These are phyloP conservation scores for Paedocypris micromegethes DNA, from an alignment of 2,797 vertebrate genomes.

Conservation along the genomic window DNA sequence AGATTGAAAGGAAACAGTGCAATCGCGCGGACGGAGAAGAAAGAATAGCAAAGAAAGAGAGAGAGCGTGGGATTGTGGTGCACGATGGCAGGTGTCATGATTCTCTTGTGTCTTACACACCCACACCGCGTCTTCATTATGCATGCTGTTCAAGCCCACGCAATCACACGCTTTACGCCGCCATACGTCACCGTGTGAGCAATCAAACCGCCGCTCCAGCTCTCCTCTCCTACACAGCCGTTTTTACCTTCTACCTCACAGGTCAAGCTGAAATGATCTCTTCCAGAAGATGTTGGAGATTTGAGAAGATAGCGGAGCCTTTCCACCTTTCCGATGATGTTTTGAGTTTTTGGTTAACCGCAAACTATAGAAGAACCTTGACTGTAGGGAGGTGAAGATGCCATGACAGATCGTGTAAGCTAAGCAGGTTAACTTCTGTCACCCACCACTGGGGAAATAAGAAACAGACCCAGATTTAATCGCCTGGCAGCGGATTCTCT, in stretches of 20 bases:
- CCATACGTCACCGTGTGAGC: constrained; percentile 39
- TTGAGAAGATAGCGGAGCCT: too few species aligned
- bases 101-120: constrained; percentile 50
- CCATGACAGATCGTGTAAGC: background rate
- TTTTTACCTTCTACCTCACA: too few species aligned
- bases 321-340: too few species aligned
- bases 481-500: constrained; percentile 26
- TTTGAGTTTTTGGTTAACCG: too few species aligned
- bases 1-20: constrained; percentile 23
- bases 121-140: constrained; percentile 43
- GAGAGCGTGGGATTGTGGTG: constrained; percentile 39
- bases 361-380: background rate
- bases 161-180: constrained; percentile 43
- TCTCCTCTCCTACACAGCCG: constrained; percentile 5
- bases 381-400: background rate
- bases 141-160: constrained; percentile 47
- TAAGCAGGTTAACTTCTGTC: constrained; percentile 19
- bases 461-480: constrained; percentile 11
- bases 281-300: background rate
- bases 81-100: constrained; percentile 45
- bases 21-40: constrained; percentile 18
- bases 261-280: background rate
- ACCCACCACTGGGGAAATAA: constrained; percentile 13
- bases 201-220: constrained; percentile 24
- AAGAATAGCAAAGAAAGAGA: constrained; percentile 28